Evolutionary conservation across 1,140 invertebrate genomes (phyloP).

Genomic region (Papilio polyxenes): DNA sequence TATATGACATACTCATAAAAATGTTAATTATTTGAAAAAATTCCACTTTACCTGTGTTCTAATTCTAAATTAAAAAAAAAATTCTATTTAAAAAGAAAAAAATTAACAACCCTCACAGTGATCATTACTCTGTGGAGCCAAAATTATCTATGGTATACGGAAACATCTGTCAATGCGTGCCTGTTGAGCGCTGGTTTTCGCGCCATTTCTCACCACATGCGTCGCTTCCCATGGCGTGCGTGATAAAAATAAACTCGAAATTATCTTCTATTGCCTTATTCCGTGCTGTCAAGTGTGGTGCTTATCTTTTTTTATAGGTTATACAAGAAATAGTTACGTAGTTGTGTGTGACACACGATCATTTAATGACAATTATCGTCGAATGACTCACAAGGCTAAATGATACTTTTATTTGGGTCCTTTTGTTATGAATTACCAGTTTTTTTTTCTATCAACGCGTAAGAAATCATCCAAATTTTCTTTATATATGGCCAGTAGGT

Average conservation of each 20-base stretch:
- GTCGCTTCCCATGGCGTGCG: conserved; percentile 42
- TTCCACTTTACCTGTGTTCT: too few relatives aligned
- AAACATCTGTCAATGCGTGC: conserved; percentile 29
- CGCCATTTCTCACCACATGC: conserved; percentile 43
- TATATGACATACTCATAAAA: too few relatives aligned
- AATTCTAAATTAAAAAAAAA: too few relatives aligned
- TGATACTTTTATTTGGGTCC: neutral
- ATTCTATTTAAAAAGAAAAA: neutral
- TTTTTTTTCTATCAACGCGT: too few relatives aligned
- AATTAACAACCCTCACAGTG: neutral
- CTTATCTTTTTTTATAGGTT: conserved; percentile 4
- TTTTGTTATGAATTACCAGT: neutral
- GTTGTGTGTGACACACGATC: neutral
- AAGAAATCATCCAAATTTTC: too few relatives aligned
- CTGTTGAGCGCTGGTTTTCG: conserved; percentile 30
- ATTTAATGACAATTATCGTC: neutral
- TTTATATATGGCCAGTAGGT: too few relatives aligned
- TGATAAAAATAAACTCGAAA: conserved; percentile 37
- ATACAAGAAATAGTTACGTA: neutral
- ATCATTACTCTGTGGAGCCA: conserved; percentile 3
- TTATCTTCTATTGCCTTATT: conserved; percentile 4
- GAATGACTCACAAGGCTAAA: neutral
- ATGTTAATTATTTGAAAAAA: too few relatives aligned
- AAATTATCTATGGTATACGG: neutral
- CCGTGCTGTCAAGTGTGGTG: conserved; percentile 17